Conservation (phyloP, 2,797 vertebrate species). For the Cetoscarus ocellatus region DNA sequence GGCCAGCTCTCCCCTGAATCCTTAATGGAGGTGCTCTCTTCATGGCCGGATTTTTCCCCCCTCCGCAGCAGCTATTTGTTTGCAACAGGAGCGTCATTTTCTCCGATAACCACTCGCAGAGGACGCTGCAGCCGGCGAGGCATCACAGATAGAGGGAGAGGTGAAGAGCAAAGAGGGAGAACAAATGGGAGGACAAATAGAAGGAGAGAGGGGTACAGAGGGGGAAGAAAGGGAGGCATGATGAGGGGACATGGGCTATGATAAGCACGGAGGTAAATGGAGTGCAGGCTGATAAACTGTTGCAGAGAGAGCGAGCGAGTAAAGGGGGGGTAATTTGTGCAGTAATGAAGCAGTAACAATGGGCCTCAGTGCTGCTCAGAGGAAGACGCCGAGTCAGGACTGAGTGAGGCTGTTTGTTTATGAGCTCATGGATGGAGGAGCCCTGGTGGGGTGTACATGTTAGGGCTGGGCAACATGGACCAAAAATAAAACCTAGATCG, state of each 20-base stretch:
- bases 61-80: constrained; percentile 48
- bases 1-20: constrained; percentile 64
- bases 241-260: constrained; percentile 24
- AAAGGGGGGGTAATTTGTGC: constrained; percentile 48
- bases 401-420: constrained; percentile 34
- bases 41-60: constrained; percentile 26
- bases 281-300: constrained; percentile 39
- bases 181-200: constrained; percentile 52
- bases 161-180: constrained; percentile 45
- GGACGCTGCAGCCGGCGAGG: constrained; percentile 17
- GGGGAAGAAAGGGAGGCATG: neutral
- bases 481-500: too few relatives aligned
- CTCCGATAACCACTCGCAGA: constrained; percentile 53
- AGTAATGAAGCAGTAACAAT: constrained; percentile 61
- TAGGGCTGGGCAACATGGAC: too few relatives aligned
- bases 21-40: constrained; percentile 68
- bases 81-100: constrained; percentile 53
- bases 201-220: constrained; percentile 15
- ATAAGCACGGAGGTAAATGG: constrained; percentile 43
- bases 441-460: neutral
- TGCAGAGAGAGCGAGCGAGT: constrained; percentile 23
- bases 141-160: constrained; percentile 31
- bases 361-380: constrained; percentile 46
- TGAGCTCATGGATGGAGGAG: constrained; percentile 3
- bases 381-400: constrained; percentile 35